Conservation (phyloP, 2,888 invertebrate genomes). For the Lepidochrysops patricia region DNA sequence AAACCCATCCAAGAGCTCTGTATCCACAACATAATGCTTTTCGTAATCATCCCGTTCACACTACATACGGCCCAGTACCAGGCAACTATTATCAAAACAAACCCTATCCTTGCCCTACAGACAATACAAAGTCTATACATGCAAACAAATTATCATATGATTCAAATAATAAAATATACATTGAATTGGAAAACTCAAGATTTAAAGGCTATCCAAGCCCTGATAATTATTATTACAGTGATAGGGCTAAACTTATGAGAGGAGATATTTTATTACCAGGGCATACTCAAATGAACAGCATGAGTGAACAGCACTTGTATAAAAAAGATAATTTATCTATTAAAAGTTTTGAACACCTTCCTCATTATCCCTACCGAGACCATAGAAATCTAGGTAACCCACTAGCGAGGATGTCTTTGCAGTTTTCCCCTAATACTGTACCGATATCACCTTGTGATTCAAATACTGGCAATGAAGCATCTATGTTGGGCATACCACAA, state of each 20-base stretch:
- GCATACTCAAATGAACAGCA: constrained; percentile 41
- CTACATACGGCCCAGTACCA: constrained; percentile 46
- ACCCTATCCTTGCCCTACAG: constrained; percentile 45
- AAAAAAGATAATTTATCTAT: constrained; percentile 46
- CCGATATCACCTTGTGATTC: constrained; percentile 67
- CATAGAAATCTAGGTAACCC: constrained; percentile 45
- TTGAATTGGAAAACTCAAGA: constrained; percentile 49
- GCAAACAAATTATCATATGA: constrained; percentile 54
- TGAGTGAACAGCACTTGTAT: constrained; percentile 47
- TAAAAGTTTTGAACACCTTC: constrained; percentile 51
- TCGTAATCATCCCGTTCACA: constrained; percentile 51
- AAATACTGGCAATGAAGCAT: constrained; percentile 55
- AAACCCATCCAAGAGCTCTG: constrained; percentile 50
- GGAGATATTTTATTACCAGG: constrained; percentile 45
- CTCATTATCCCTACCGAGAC: constrained; percentile 29
- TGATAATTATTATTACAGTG: constrained; percentile 53
- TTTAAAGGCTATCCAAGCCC: constrained; percentile 42
- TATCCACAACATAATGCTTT: constrained; percentile 46
- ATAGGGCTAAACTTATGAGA: constrained; percentile 46
- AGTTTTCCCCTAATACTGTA: constrained; percentile 58
- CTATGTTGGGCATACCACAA: constrained; percentile 44
- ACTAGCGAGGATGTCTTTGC: constrained; percentile 45
- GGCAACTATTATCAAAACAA: constrained; percentile 51
- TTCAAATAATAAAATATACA: constrained; percentile 44
- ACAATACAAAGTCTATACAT: constrained; percentile 39